Base-by-base conservation (phyloP, 2,888 invertebrate species). In the Plutella xylostella region DNA sequence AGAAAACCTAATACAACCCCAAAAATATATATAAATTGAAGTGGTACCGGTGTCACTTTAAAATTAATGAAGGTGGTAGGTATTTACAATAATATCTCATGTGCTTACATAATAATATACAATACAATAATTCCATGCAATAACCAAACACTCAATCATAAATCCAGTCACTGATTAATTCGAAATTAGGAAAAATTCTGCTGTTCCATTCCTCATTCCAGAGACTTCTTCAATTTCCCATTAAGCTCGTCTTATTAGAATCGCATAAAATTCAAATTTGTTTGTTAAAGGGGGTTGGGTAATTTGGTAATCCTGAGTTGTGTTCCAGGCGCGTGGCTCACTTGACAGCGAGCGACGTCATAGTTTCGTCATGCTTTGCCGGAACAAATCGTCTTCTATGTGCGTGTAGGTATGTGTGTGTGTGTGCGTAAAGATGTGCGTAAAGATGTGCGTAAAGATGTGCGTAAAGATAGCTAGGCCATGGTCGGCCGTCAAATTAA, bases 361-460 rank as follows among this genome's bases (percentile, higher is more conserved):
- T 60, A 57, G 63, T 74, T 82, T 80, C 71, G 83, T 63, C 64
- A 77, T 65, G 76, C 79, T 69, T 58, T 64, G 66, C 71, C 72
- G 77, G 72, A 82, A 82, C 83, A 62, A 83, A 83, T 80, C 72
- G 63, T 68, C 67, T 69, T n/a, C n/a, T n/a, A n/a, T n/a, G 63
- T 62, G 63, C 65, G 60, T 61, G 70, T 70, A 73, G 69, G 61
- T 55, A 54, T 6, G 28, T 9, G 7, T 28, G 9, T 28, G 3
- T 12, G 28, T 28, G 28, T 12, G 28, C 9, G 28, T 12, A 28
- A 4, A 4, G 28, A 28, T 28, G 9, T 28, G 28, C n/a, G 9
- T 28, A 4, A 6, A 12, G 9, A 28, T n/a, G 9, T 28, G 9
- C 9, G 9, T 28, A 28, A 28, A 28, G 22, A 22, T 9, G 22